A percentile compares a stretch with the other conserved stretches of the same genome.
Conservation (phyloP, 1,140 invertebrate species). For the Trialeurodes vaporariorum region DNA sequence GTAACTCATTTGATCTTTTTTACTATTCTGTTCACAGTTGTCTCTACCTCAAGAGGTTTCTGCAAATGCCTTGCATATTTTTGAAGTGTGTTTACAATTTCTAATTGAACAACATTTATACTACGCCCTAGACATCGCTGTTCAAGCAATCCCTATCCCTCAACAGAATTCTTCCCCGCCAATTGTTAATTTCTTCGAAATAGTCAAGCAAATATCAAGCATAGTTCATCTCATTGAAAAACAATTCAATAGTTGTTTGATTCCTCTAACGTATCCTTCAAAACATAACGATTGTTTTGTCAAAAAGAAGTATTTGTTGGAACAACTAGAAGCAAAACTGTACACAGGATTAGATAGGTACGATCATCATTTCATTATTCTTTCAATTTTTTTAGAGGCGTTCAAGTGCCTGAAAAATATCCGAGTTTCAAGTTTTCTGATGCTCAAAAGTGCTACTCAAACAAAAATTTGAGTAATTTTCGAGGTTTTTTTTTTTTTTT, state of each 20-base stretch:
- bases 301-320: slow-evolving; percentile 72
- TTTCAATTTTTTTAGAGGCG: no score
- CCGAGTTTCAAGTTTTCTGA: no score
- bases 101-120: slow-evolving; percentile 88
- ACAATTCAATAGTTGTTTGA: slow-evolving; percentile 78
- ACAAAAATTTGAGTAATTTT: no score
- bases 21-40: slow-evolving; percentile 42
- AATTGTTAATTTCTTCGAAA: slow-evolving; percentile 88
- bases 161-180: slow-evolving; percentile 63
- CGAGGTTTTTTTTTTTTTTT: no score
- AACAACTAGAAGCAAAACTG: slow-evolving; percentile 83
- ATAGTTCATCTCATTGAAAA: slow-evolving; percentile 94
- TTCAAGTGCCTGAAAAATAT: no score
- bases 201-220: slow-evolving; percentile 87
- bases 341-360: slow-evolving; percentile 75
- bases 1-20: slow-evolving; percentile 8
- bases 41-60: slow-evolving; percentile 69
- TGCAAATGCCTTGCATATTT: slow-evolving; percentile 66
- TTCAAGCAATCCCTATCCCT: slow-evolving; percentile 81
- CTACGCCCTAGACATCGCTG: slow-evolving; percentile 86
- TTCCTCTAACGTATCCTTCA: slow-evolving; percentile 60
- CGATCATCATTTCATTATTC: no score
- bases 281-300: slow-evolving; percentile 78
- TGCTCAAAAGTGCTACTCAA: no score
- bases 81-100: slow-evolving; percentile 77